These are phyloP conservation scores for Hylyphantes graminicola DNA, from an alignment of 1,140 invertebrate species.

Conservation along the genomic window DNA sequence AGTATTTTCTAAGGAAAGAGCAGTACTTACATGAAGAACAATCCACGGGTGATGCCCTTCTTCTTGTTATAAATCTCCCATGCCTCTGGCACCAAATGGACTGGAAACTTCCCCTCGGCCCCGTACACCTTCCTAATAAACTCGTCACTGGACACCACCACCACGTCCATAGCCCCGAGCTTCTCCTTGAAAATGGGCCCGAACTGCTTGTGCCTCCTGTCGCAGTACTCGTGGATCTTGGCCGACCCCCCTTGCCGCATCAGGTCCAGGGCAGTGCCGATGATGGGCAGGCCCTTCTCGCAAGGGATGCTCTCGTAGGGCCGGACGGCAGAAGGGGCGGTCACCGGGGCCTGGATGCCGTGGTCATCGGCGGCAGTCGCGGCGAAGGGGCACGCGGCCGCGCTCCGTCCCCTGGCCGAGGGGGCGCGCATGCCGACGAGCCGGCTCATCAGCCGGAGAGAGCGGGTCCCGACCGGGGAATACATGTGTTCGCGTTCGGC, in stretches of 20 bases:
- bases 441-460: neutral
- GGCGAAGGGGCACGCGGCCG: slow-evolving; percentile 23
- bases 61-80: slow-evolving; percentile 83
- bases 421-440: neutral
- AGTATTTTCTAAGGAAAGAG: neutral
- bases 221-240: slow-evolving; percentile 79
- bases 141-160: slow-evolving; percentile 79
- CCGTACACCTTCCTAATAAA: slow-evolving; percentile 79
- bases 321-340: neutral
- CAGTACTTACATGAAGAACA: slow-evolving; percentile 87
- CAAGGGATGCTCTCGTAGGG: slow-evolving; percentile 66
- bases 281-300: slow-evolving; percentile 71
- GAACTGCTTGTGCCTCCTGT: slow-evolving; percentile 76
- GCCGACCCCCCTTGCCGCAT: slow-evolving; percentile 70
- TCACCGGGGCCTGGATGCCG: neutral
- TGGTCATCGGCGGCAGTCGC: neutral
- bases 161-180: slow-evolving; percentile 75
- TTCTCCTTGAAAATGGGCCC: slow-evolving; percentile 81
- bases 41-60: slow-evolving; percentile 77
- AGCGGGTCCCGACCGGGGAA: slow-evolving; percentile 4
- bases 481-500: slow-evolving; percentile 2
- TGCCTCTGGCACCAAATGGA: slow-evolving; percentile 82
- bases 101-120: slow-evolving; percentile 81
- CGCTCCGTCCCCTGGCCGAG: neutral
- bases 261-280: slow-evolving; percentile 72